Percentiles rank a stretch among this genome's conserved stretches.
These are phyloP conservation scores for Malurus alboscapulatus DNA, from an alignment of 2,113 vertebrate species.

Conservation along the genomic window DNA sequence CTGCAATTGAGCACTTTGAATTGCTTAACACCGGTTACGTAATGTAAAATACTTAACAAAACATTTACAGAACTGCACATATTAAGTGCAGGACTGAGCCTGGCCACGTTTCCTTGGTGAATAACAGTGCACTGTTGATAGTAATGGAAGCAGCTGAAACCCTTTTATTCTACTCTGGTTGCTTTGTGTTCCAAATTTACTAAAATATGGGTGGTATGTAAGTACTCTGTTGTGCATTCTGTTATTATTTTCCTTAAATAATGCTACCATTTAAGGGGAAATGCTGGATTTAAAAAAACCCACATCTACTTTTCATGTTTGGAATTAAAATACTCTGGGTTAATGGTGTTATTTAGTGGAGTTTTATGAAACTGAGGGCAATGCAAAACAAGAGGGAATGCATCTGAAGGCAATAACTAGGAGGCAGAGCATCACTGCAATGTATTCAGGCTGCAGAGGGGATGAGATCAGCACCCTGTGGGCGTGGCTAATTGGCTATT, in stretches of 20 bases:
- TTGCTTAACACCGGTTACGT: background rate
- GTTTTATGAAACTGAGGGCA: background rate
- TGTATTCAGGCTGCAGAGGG: background rate
- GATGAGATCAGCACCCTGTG: fast-evolving
- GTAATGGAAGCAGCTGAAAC: background rate
- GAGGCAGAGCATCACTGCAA: background rate
- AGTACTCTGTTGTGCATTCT: background rate
- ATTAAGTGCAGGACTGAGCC: background rate
- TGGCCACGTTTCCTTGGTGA: background rate
- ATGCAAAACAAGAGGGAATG: background rate
- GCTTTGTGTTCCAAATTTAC: background rate
- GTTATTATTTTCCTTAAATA: background rate
- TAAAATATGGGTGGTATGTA: background rate
- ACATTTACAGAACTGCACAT: background rate
- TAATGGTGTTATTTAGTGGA: background rate
- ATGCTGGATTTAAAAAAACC: background rate
- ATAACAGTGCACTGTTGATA: background rate
- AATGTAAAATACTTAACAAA: background rate
- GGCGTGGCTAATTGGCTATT: too few relatives aligned
- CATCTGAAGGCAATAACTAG: background rate
- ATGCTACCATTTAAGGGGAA: background rate
- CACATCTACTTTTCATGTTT: background rate
- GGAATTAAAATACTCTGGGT: background rate
- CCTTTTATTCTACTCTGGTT: background rate
- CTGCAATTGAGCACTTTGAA: background rate